Base-by-base conservation (phyloP, 2,113 vertebrate genomes). In the Andinoacara biseriatus region DNA sequence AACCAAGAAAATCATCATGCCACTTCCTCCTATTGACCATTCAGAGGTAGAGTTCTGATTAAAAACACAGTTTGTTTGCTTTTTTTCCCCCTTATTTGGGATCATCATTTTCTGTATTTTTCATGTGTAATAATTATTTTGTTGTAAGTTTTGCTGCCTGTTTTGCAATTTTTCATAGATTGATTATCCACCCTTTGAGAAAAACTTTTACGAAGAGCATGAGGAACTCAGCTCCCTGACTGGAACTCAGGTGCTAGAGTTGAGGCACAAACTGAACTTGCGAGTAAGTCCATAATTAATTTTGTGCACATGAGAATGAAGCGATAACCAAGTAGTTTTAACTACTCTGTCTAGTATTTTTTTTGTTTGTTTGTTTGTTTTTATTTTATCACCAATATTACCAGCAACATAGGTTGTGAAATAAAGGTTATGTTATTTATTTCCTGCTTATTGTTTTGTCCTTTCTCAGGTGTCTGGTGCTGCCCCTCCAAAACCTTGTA, bases 121-220 rank as follows among this genome's bases (percentile, higher is more conserved):
- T 29, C 5, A 0, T 58, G 1, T 59, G 18, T 60, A 18, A 31
- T 20, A 84, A 3, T 0, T 5, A 40, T 78, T 78, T 74, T 67
- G 8, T 54, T 56, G 46, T 3, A 1, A 24, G 31, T 63, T 15
- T 33, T 59, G 31, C 7, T 24, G 2, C 3, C 5, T 57, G 6
- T 43, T 43, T 22, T 74, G 11, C 58, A 0, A 3, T n/a, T 63
- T 26, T 24, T 84, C 20, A 46, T 91, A 99, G 98, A 99, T 99
- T 77, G 98, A 99, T 84, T 99, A 99, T 80, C 94, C 97, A 20
- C 97, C 97, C 0, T 99, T 99, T 95, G 98, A 98, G 95, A 99
- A 99, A 85, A 99, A 99, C 91, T 99, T 99, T 95, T 98, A 97
- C 75, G 95, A 97, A 33, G 98, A 99, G 76, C 98, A 99, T 0